Base-by-base conservation (phyloP, 2,113 vertebrate species). In the Dicrurus megarhynchus region DNA sequence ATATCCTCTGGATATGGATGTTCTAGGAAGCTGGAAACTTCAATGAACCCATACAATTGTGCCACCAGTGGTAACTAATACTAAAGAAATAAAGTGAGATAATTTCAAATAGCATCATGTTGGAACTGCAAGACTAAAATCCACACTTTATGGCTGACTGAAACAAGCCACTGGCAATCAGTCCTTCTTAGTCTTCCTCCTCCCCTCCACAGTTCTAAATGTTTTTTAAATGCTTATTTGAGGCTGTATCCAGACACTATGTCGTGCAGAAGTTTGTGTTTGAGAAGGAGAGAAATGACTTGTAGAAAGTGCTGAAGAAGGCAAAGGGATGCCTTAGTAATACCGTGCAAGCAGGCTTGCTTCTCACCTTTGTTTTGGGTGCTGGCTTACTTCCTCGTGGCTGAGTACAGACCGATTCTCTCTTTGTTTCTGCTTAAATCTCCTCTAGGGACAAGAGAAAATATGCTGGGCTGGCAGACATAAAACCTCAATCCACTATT, bases 301-400 rank as follows among this genome's bases (percentile, higher is more conserved):
- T 75, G 10, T 27, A 35, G 20, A 59, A 90, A 77, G 9, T 28
- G 21, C 39, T 82, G 61, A 39, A 60, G 56, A 18, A 46, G 32
- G 3, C 11, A 84, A 35, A 44, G 4, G 0, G 32, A 13, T 52
- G 26, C 2, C 23, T 26, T 49, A 42, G 39, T 0, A 2, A 44
- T 26, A 42, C 8, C n/a, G n/a, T n/a, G n/a, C 35, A 91, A 39
- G 17, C 1, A 1, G 27, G 3, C 10, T 92, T 87, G 22, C 9
- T 33, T 65, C 52, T 80, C n/a, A 27, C 3, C 20, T 63, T 75
- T 64, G 21, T 77, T 86, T 79, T 16, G 27, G 22, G 27, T 47
- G 14, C 11, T 74, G 33, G 9, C 7, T 91, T 77, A 46, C 17
- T 30, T 91, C 27, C 50, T 22, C 39, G 11, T 22, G 42, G 13